These are phyloP conservation scores for Simalia tracyae DNA, from an alignment of 2,797 vertebrate species.

Conservation along the genomic window DNA sequence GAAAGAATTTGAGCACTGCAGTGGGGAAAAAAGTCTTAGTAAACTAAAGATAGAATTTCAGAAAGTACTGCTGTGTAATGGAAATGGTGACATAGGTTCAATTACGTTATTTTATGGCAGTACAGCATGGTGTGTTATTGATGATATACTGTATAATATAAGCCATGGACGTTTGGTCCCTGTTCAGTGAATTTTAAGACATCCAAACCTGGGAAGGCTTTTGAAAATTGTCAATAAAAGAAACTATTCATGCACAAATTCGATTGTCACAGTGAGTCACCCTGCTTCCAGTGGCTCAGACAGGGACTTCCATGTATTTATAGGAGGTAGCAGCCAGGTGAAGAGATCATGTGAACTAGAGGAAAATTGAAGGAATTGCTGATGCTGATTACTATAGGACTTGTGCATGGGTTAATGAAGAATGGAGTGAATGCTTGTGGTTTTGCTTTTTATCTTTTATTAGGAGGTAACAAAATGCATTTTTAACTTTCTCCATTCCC, in stretches of 20 bases:
- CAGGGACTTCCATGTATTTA: conserved; percentile 37
- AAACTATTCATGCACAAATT: conserved; percentile 43
- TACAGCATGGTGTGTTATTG: conserved; percentile 27
- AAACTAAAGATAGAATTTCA: conserved; percentile 28
- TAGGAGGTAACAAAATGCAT: background rate
- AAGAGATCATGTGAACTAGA: conserved; percentile 17
- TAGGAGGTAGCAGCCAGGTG: conserved; percentile 19
- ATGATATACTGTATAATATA: conserved; percentile 40
- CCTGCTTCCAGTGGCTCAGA: conserved; percentile 26
- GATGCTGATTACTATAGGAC: background rate
- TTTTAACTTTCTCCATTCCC: background rate
- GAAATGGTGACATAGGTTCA: conserved; percentile 30
- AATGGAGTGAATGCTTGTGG: background rate
- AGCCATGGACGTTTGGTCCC: conserved; percentile 30
- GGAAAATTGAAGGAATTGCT: conserved; percentile 5
- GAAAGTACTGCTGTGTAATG: conserved; percentile 19
- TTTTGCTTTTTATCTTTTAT: conserved; percentile 17
- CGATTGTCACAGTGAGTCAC: conserved; percentile 32
- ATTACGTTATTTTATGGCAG: conserved; percentile 36
- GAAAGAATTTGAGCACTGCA: conserved; percentile 8
- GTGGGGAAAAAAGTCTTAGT: background rate
- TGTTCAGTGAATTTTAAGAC: conserved; percentile 42
- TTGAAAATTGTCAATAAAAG: conserved; percentile 46
- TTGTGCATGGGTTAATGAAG: background rate
- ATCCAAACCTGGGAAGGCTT: conserved; percentile 29